Conservation (phyloP, 1,140 invertebrate species). For the Drosophila nigrodunni region DNA sequence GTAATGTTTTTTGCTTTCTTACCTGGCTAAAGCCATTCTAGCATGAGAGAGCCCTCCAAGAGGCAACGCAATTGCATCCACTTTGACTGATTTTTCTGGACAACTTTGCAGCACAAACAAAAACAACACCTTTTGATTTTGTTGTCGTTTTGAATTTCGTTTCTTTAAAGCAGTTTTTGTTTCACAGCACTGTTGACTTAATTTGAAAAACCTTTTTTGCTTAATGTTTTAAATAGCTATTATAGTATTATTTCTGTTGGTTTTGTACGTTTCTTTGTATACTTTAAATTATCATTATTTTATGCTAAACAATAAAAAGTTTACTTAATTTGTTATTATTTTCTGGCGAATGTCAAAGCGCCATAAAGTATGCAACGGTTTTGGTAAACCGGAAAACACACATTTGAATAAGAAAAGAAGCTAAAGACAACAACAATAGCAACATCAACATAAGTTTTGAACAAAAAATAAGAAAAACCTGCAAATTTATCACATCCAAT, state of each 20-base stretch:
- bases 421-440: not conserved
- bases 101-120: constrained; percentile 43
- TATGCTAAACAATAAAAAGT: not conserved
- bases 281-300: constrained; percentile 54
- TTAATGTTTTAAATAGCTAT: constrained; percentile 5
- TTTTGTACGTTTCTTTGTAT: constrained; percentile 6
- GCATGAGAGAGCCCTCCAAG: constrained; percentile 87
- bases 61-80: constrained; percentile 87
- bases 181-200: constrained; percentile 9
- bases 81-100: constrained; percentile 83
- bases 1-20: constrained; percentile 68
- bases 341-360: constrained; percentile 1
- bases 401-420: constrained; percentile 9
- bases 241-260: not conserved
- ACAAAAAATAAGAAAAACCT: constrained; percentile 7
- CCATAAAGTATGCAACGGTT: constrained; percentile 29
- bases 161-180: constrained; percentile 2
- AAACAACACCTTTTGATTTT: constrained; percentile 35
- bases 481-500: constrained; percentile 69
- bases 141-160: not conserved
- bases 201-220: constrained; percentile 10
- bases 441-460: not conserved
- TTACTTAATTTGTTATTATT: not conserved
- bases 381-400: constrained; percentile 1
- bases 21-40: constrained; percentile 88